A percentile compares a stretch with the other conserved stretches of the same genome.
Conservation (phyloP, 2,113 vertebrate genomes). For the Apodemus sylvaticus region DNA sequence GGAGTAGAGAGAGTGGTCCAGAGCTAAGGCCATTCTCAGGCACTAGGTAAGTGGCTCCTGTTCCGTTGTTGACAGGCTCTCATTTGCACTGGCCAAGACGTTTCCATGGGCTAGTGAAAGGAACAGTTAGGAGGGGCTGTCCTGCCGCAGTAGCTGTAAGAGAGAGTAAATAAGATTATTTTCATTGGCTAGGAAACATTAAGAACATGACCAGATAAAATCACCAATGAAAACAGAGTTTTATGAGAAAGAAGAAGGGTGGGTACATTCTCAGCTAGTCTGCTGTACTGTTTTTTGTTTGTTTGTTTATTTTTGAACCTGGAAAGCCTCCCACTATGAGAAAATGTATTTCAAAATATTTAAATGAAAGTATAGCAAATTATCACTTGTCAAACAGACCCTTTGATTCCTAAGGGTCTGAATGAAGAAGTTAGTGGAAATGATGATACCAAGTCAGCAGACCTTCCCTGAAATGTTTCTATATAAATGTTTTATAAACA, state of each 20-base stretch:
- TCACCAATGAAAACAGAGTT: not conserved
- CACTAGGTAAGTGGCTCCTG: not conserved
- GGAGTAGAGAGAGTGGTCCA: not conserved
- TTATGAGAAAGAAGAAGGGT: not conserved
- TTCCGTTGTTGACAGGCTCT: not conserved
- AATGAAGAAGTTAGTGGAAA: not conserved
- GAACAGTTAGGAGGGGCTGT: not conserved
- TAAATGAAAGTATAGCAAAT: not conserved
- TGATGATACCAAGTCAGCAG: not conserved
- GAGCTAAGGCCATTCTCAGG: no score
- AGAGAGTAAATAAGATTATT: not conserved
- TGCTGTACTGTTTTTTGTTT: not conserved
- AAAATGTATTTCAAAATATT: slow-evolving; percentile 6
- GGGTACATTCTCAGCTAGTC: not conserved
- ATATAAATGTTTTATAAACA: slow-evolving; percentile 10
- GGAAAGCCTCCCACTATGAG: not conserved
- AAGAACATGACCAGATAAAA: slow-evolving; percentile 40
- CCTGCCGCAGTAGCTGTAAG: not conserved
- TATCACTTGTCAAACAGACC: not conserved
- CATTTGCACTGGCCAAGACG: not conserved
- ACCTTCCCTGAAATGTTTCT: not conserved
- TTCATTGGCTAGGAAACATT: slow-evolving; percentile 7
- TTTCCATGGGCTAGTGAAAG: not conserved
- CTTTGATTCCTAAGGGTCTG: slow-evolving; percentile 7
- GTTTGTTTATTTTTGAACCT: not conserved